These are phyloP conservation scores for Rotaria macrura DNA, from an alignment of 2,888 invertebrate species.

Conservation along the genomic window DNA sequence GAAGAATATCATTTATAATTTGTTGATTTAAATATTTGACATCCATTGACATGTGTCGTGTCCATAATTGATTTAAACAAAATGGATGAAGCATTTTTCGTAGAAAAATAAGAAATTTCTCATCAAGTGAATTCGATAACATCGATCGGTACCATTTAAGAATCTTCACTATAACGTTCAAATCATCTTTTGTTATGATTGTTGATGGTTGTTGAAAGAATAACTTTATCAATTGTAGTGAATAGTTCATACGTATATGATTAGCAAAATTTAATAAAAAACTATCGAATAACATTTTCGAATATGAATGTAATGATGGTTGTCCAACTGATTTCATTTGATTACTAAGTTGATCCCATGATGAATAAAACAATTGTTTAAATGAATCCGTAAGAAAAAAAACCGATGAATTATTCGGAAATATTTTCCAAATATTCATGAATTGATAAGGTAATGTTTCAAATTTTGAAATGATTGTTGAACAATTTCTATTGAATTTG, in stretches of 20 bases:
- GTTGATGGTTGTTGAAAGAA: background rate
- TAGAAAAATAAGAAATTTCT: background rate
- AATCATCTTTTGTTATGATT: background rate
- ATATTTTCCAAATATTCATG: background rate
- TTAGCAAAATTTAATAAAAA: background rate
- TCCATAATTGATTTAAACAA: background rate
- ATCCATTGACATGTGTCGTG: background rate
- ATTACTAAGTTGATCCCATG: background rate
- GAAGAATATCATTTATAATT: background rate
- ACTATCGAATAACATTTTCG: background rate
- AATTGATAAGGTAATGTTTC: too few relatives aligned
- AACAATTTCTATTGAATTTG: background rate
- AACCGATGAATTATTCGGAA: background rate
- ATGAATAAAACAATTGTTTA: background rate
- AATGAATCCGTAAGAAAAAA: background rate
- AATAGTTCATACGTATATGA: background rate
- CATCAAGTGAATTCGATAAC: background rate
- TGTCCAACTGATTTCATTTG: background rate
- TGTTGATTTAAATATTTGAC: background rate
- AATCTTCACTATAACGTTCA: background rate
- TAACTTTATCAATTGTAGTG: background rate
- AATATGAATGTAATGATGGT: background rate
- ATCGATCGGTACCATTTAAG: background rate
- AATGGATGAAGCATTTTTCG: background rate
- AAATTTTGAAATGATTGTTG: too few relatives aligned